Percentiles rank a stretch among this genome's conserved stretches.
Conservation (phyloP, 2,888 invertebrate species). For the Eucriotettix oculatus region DNA sequence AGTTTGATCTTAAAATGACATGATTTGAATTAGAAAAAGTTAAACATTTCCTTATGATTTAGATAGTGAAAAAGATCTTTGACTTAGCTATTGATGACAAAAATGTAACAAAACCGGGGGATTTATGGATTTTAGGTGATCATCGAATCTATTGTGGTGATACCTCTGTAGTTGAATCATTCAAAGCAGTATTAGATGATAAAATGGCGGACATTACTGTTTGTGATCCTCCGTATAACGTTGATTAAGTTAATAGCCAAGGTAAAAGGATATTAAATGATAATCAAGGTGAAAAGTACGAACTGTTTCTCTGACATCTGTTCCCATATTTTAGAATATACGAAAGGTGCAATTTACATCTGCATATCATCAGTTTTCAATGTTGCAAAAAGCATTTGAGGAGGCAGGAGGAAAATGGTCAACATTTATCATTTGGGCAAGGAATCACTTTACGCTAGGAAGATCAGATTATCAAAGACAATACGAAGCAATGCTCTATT, state of each 20-base stretch:
- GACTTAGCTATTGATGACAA: neutral
- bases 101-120: neutral
- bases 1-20: neutral
- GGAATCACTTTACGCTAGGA: neutral
- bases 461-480: neutral
- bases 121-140: neutral
- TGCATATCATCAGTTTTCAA: neutral
- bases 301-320: neutral
- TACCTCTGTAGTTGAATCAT: neutral
- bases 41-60: neutral
- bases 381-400: neutral
- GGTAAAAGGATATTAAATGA: neutral
- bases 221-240: neutral
- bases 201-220: neutral
- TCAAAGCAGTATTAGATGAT: neutral
- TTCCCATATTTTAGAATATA: neutral
- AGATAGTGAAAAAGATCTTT: neutral
- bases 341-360: too few species aligned
- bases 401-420: neutral
- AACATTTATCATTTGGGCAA: neutral
- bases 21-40: neutral
- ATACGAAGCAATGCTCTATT: neutral
- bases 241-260: neutral
- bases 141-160: neutral
- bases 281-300: neutral